Conservation (phyloP, 2,113 vertebrate species). For the Semnornis frantzii region DNA sequence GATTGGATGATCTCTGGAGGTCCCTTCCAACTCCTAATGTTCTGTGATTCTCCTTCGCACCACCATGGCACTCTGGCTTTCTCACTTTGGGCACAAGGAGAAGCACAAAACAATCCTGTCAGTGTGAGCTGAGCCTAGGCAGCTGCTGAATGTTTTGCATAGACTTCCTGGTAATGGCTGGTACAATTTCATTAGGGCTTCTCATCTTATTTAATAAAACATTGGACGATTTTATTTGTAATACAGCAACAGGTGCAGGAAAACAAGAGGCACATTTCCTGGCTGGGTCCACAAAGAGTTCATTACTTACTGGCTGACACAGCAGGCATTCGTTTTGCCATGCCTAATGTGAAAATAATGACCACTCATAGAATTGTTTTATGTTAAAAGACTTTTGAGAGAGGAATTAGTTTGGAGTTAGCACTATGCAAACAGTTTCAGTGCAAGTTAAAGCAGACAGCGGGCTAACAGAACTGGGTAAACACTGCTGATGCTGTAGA, state of each 20-base stretch:
- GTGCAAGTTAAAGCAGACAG: background rate
- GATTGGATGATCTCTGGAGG: too few species aligned
- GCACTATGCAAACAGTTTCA: background rate
- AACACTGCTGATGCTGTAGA: background rate
- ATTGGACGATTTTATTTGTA: constrained; percentile 47
- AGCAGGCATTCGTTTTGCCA: background rate
- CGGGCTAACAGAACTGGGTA: background rate
- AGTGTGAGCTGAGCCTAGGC: background rate
- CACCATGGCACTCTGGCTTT: background rate
- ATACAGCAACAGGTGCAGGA: constrained; percentile 47
- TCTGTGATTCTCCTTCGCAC: background rate
- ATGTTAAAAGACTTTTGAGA: background rate
- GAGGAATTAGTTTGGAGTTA: background rate
- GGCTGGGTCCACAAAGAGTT: constrained; percentile 28
- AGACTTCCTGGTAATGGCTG: constrained; percentile 58
- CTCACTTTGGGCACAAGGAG: background rate
- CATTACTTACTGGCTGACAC: constrained; percentile 13
- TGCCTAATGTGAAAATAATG: background rate
- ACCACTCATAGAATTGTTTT: background rate
- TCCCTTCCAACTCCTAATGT: too few species aligned
- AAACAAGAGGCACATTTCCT: constrained; percentile 58
- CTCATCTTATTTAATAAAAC: constrained; percentile 51
- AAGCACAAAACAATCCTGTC: constrained; percentile 9
- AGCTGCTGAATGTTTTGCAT: constrained; percentile 49
- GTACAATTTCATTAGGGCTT: constrained; percentile 46